Percentiles rank a stretch among this genome's conserved stretches.
These are phyloP conservation scores for Lichenostomus cassidix DNA, from an alignment of 2,113 vertebrate species.

Conservation along the genomic window DNA sequence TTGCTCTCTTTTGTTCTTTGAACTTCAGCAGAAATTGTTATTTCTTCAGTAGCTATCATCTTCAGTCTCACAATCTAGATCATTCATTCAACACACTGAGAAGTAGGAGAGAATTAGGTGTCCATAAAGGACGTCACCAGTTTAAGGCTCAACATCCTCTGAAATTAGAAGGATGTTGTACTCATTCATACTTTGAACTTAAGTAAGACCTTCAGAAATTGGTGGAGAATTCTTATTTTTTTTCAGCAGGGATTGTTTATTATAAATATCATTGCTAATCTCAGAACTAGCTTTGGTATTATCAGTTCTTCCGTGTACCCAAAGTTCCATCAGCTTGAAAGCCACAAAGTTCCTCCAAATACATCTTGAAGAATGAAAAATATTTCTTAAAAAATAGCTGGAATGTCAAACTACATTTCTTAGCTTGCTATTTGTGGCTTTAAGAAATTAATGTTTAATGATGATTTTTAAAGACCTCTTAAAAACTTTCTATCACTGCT, in stretches of 20 bases:
- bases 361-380: slow-evolving; percentile 1
- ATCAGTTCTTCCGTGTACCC: background rate
- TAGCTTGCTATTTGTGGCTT: slow-evolving; percentile 16
- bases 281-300: slow-evolving; percentile 19
- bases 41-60: background rate
- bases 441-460: background rate
- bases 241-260: background rate
- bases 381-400: slow-evolving; percentile 37
- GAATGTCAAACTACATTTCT: slow-evolving; percentile 36
- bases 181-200: background rate
- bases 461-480: background rate
- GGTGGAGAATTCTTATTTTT: background rate
- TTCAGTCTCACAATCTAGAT: background rate
- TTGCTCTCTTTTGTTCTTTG: background rate
- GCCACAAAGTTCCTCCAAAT: background rate
- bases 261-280: background rate
- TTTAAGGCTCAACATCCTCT: background rate
- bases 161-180: background rate
- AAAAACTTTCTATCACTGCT: background rate
- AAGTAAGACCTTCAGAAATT: background rate
- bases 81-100: background rate
- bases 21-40: background rate
- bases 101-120: background rate
- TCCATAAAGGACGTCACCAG: background rate
- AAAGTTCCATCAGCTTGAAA: background rate